A percentile compares a stretch with the other conserved stretches of the same genome.
These are phyloP conservation scores for Phalacrocorax aristotelis DNA, from an alignment of 2,113 vertebrate species.

Conservation along the genomic window DNA sequence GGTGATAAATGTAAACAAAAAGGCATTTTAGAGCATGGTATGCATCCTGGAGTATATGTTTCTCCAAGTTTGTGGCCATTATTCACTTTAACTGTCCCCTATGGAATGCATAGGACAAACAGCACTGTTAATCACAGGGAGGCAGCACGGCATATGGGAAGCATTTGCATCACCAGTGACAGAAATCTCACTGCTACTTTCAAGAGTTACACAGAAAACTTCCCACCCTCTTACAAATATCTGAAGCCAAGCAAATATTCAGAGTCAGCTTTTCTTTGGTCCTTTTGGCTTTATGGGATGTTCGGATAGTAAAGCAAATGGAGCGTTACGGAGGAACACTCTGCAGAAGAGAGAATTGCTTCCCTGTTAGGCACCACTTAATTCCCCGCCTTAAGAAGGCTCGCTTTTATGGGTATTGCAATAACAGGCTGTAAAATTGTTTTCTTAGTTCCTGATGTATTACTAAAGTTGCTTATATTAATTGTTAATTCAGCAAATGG, in stretches of 20 bases:
- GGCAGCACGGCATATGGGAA: neutral
- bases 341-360: neutral
- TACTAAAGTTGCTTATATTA: neutral
- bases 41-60: neutral
- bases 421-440: neutral
- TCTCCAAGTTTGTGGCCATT: neutral
- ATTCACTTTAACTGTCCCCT: neutral
- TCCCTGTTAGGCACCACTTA: neutral
- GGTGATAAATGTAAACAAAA: neutral
- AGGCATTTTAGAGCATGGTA: neutral
- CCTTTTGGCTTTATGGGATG: neutral
- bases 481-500: conserved; percentile 5
- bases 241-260: neutral
- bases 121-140: neutral
- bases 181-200: conserved; percentile 13
- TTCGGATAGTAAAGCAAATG: neutral
- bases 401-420: neutral
- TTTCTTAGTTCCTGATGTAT: conserved; percentile 17
- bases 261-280: neutral
- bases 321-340: neutral
- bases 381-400: neutral
- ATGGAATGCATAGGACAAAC: conserved; percentile 2
- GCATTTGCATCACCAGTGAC: neutral
- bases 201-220: neutral
- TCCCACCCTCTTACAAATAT: neutral